Evolutionary conservation across 2,888 invertebrate species (phyloP).

Genomic region (Tolmerus cingulatus): DNA sequence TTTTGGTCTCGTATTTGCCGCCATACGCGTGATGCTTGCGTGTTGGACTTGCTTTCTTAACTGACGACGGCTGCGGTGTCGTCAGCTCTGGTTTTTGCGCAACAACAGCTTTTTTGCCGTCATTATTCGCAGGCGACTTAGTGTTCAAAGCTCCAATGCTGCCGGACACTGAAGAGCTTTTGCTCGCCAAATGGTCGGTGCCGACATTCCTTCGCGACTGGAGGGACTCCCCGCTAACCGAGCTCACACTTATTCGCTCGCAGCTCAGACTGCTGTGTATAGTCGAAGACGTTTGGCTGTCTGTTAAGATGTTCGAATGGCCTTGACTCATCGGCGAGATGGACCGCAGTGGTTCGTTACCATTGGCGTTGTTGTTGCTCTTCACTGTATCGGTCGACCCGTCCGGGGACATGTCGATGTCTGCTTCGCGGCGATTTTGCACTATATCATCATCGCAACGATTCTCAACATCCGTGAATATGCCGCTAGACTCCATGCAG

Average conservation of each 20-base stretch:
- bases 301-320: slow-evolving; percentile 51
- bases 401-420: slow-evolving; percentile 72
- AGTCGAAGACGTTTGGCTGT: slow-evolving; percentile 57
- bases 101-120: slow-evolving; percentile 38
- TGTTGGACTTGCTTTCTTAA: slow-evolving; percentile 58
- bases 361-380: slow-evolving; percentile 64
- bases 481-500: slow-evolving; percentile 88
- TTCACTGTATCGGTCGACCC: slow-evolving; percentile 66
- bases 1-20: slow-evolving; percentile 25
- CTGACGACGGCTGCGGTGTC: slow-evolving; percentile 52
- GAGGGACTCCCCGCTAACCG: slow-evolving; percentile 24
- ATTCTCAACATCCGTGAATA: slow-evolving; percentile 86
- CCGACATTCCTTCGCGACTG: neutral
- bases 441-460: slow-evolving; percentile 70
- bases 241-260: slow-evolving; percentile 54
- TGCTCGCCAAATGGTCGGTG: neutral
- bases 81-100: neutral
- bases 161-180: slow-evolving; percentile 41
- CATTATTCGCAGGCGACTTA: neutral
- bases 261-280: slow-evolving; percentile 55
- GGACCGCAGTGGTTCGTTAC: slow-evolving; percentile 48
- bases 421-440: slow-evolving; percentile 59
- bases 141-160: slow-evolving; percentile 32
- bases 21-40: slow-evolving; percentile 51
- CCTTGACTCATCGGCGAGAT: slow-evolving; percentile 54